These are phyloP conservation scores for Drosophila nr. perissopoda DNA, from an alignment of 2,888 invertebrate species.

Conservation along the genomic window DNA sequence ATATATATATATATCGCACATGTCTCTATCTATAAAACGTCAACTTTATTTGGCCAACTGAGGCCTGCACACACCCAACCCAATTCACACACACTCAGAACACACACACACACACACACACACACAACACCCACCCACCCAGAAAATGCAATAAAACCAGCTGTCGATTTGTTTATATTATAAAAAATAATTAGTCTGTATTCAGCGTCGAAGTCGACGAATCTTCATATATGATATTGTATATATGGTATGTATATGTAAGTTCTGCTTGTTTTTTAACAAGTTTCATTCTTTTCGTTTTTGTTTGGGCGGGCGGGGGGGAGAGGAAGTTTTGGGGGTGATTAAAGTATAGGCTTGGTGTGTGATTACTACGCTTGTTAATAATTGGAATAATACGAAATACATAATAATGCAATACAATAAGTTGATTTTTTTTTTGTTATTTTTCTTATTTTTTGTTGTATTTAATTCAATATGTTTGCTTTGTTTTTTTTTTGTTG, in stretches of 20 bases:
- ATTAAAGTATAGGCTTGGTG: slow-evolving; percentile 73
- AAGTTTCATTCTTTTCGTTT: slow-evolving; percentile 19
- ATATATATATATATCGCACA: slow-evolving; percentile 67
- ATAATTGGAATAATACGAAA: slow-evolving; percentile 80
- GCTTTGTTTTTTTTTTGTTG: slow-evolving; percentile 16
- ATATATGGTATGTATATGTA: slow-evolving; percentile 53
- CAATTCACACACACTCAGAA: neutral
- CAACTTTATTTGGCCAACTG: slow-evolving; percentile 77
- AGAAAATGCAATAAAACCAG: slow-evolving; percentile 68
- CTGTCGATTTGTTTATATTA: slow-evolving; percentile 79
- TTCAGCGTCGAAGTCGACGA: slow-evolving; percentile 77
- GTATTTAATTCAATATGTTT: slow-evolving; percentile 51
- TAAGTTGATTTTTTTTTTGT: slow-evolving; percentile 47
- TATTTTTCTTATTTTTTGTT: slow-evolving; percentile 25
- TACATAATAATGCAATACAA: slow-evolving; percentile 76
- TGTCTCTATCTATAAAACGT: slow-evolving; percentile 79
- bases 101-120: neutral
- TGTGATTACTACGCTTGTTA: slow-evolving; percentile 77
- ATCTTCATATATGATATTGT: slow-evolving; percentile 64
- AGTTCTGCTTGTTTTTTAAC: slow-evolving; percentile 37
- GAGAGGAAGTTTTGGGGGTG: slow-evolving; percentile 22
- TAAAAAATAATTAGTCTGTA: slow-evolving; percentile 78
- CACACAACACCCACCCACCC: neutral
- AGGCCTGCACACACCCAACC: slow-evolving; percentile 18
- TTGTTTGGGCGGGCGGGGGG: neutral